Conservation (phyloP, 2,797 vertebrate genomes). For the Glossophaga mutica region DNA sequence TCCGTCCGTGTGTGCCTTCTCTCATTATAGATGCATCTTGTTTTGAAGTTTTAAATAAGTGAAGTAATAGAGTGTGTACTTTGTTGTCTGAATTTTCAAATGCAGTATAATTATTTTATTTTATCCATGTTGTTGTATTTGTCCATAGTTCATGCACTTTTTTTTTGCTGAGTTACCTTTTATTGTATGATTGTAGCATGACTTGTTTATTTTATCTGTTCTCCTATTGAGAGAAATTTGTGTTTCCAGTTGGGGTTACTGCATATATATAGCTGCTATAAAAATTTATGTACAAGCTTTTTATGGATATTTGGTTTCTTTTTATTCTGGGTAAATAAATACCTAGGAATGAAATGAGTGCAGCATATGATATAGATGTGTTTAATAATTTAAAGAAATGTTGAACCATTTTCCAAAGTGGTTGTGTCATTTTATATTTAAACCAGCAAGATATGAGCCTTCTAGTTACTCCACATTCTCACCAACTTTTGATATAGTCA, state of each 20-base stretch:
- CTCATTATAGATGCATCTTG: not conserved
- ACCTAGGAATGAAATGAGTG: not conserved
- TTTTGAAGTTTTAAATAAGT: not conserved
- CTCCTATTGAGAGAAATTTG: not conserved
- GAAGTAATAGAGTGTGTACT: not conserved
- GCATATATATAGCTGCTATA: not conserved
- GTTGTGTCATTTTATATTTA: not conserved
- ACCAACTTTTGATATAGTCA: not conserved
- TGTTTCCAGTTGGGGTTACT: not conserved
- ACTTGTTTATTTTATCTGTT: not conserved
- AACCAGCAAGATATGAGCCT: not conserved
- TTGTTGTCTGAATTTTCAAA: not conserved
- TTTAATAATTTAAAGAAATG: not conserved
- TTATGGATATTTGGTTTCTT: not conserved
- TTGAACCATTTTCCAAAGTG: not conserved
- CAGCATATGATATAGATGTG: not conserved
- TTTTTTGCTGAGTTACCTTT: not conserved
- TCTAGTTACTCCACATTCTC: not conserved
- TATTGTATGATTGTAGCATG: no score
- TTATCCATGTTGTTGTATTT: not conserved
- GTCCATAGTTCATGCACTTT: not conserved
- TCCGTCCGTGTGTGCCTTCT: not conserved
- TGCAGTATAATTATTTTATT: not conserved
- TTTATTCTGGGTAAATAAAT: not conserved
- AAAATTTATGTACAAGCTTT: not conserved